Base-by-base conservation (phyloP, 2,888 invertebrate genomes). In the Euzophera pinguis region DNA sequence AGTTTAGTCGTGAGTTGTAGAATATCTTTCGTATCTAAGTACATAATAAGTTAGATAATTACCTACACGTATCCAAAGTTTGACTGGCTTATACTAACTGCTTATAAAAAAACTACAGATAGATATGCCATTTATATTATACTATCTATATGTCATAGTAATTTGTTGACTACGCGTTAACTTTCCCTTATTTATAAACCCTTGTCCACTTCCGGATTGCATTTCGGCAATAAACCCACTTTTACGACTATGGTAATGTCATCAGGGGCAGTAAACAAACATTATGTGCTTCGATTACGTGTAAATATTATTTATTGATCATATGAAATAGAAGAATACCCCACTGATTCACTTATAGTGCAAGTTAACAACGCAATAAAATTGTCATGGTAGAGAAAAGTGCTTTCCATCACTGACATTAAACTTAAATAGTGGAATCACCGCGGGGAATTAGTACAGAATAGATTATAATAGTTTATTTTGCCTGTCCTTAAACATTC, bases 261-360 rank as follows among this genome's bases (percentile, higher is more conserved):
- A 27, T 42, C 47, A 53, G 43, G 53, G 49, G 51, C n/a, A 34
- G 48, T 53, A 53, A 56, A 57, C 57, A 57, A 57, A 55, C 52
- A 52, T 45, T 34, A 45, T 32, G 45, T 32, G 45, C 16, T 45
- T 32, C 32, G 14, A 45, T 45, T 45, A 45, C 13, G 43, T 32
- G 43, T 45, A 45, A 32, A 45, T 45, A 45, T 14, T 32, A 45
- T 45, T 45, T 45, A 34, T 43, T 43, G 4, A 12, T 43, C 12
- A 32, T 32, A 32, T 7, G 10, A 32, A 32, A n/a, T 29, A 45
- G 29, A 32, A 32, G 8, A 43, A 32, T 32, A 56, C 38, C 10
- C 32, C 16, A 43, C 42, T 45, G 14, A 32, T 32, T 45, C 32
- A 32, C 32, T 45, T 32, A 39, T 12, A 32, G 14, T 34, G 27